phyloP scores from a whole-genome alignment of 2,888 invertebrate species.

The Altica lythri region DNA sequence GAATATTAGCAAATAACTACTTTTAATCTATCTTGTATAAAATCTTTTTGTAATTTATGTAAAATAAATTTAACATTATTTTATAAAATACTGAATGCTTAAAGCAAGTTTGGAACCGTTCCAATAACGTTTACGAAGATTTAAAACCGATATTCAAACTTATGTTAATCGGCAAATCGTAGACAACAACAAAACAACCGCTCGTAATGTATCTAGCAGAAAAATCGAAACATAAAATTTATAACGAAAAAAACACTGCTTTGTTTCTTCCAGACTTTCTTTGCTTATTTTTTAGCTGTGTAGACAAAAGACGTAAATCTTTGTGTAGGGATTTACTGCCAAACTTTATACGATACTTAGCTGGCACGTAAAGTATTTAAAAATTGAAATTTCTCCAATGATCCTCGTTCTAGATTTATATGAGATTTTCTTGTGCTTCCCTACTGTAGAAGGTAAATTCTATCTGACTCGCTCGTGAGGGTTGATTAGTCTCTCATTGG shows the following conservation, averaged over 20 bases:
- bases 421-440: background rate
- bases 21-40: no score
- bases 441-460: background rate
- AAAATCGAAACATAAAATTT: no score
- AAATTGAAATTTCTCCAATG: constrained; percentile 45
- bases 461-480: background rate
- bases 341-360: constrained; percentile 28
- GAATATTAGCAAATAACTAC: no score
- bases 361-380: constrained; percentile 42
- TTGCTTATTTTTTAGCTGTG: constrained; percentile 14
- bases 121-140: no score
- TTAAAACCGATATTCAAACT: background rate
- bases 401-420: constrained; percentile 26
- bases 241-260: background rate
- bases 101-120: no score
- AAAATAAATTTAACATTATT: no score
- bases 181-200: background rate
- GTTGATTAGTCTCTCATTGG: background rate
- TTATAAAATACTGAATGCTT: no score
- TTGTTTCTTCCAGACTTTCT: constrained; percentile 12
- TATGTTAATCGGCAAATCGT: constrained; percentile 3
- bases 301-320: constrained; percentile 33
- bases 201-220: background rate
- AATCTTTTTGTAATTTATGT: no score
- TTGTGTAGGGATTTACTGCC: constrained; percentile 33